Evolutionary conservation across 2,888 invertebrate genomes (phyloP).

Genomic region (Oligia latruncula): DNA sequence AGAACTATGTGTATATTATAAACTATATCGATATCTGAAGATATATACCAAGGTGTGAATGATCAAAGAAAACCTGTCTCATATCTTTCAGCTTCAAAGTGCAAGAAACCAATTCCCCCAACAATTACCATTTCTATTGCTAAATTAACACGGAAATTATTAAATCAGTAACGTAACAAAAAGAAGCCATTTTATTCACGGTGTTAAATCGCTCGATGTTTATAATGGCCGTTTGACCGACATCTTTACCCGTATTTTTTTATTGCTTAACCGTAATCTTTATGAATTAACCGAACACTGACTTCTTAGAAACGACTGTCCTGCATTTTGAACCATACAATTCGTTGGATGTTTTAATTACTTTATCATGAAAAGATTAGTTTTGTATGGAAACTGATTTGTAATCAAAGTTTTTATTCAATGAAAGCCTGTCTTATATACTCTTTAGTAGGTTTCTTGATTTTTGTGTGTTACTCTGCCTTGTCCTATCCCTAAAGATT

Average conservation of each 20-base stretch:
- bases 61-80: constrained; percentile 11
- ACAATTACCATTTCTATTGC: constrained; percentile 11
- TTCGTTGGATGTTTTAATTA: constrained; percentile 44
- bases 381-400: constrained; percentile 7
- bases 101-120: constrained; percentile 7
- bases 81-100: not conserved
- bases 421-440: not conserved
- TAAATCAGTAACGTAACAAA: constrained; percentile 38
- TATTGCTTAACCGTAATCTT: constrained; percentile 64
- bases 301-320: constrained; percentile 53
- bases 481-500: not conserved
- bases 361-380: constrained; percentile 2
- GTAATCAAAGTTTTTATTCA: not conserved
- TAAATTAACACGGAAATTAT: constrained; percentile 38
- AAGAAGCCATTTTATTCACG: constrained; percentile 49
- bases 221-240: constrained; percentile 65
- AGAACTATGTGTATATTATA: not conserved
- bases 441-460: not conserved
- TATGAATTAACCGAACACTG: constrained; percentile 55
- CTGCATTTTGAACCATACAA: constrained; percentile 38
- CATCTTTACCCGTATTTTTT: too few relatives aligned
- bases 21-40: not conserved
- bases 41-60: constrained; percentile 5
- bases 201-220: constrained; percentile 51
- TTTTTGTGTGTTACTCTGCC: not conserved